These are phyloP conservation scores for Cossypha niveicapilla DNA, from an alignment of 2,797 vertebrate species.

Conservation along the genomic window DNA sequence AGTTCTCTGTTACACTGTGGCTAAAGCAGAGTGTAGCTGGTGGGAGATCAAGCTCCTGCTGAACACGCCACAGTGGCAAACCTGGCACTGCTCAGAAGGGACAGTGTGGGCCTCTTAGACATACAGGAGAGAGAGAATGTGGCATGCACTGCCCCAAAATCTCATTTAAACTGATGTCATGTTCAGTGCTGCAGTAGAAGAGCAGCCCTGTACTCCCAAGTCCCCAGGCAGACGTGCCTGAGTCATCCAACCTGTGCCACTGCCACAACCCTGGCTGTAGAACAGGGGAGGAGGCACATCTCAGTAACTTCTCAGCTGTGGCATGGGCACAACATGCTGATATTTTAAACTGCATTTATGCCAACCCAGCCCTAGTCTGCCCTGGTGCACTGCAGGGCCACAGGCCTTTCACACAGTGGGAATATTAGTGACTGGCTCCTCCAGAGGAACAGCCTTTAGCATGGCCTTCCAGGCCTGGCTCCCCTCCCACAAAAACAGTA, in stretches of 20 bases:
- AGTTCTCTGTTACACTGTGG: not conserved
- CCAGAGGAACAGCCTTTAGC: accelerated
- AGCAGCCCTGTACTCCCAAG: not conserved
- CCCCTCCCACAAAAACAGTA: accelerated
- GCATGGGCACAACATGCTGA: not conserved
- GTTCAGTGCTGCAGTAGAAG: not conserved
- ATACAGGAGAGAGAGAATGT: accelerated
- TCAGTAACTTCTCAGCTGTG: not conserved
- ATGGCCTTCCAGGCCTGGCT: not conserved
- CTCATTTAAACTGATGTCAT: not conserved
- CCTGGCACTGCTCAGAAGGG: not conserved
- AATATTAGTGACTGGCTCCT: not conserved
- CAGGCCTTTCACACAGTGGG: not conserved
- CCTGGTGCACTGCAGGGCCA: not conserved
- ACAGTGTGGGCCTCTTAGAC: accelerated
- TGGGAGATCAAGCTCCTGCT: not conserved
- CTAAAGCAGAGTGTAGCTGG: not conserved
- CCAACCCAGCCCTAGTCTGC: not conserved
- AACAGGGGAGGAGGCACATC: not conserved
- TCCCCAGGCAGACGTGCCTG: not conserved
- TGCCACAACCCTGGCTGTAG: not conserved
- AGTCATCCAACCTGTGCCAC: not conserved
- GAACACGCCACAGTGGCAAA: accelerated
- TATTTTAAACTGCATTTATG: not conserved
- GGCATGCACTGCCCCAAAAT: not conserved